Evolutionary conservation across 2,797 vertebrate genomes (phyloP), one percentile per base, ranked within the genome.

Genomic region (Cirrhinus molitorella): DNA sequence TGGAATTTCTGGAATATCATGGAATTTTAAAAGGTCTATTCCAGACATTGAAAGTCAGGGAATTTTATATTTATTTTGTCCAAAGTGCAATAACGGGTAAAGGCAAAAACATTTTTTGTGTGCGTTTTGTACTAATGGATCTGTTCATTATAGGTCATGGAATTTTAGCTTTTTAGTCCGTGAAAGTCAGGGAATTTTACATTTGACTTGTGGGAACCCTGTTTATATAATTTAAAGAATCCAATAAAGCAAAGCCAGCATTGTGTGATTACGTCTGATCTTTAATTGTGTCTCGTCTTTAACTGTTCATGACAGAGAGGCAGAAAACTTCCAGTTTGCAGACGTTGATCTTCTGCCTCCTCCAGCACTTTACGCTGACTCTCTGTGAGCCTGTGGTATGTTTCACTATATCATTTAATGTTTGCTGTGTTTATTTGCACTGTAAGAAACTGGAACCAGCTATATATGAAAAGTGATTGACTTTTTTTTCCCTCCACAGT

Each of bases 331-430:
- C 9, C 93, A 94, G 89, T 93, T 94, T 85, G 85, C 91, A 14
- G 93, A 93, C 66, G 5, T 94, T 83, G 93, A 90, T 47, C 78
- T 94, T 12, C 91, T 95, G 68, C 94, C 94, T 75, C 95, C 94
- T 28, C 94, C 94, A 6, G 91, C 89, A 0, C 91, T 94, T 0
- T 95, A 94, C 0, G 94, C 95, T 1, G 94, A 95, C 88, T 40
- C 55, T 67, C 83, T 88, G 76, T 94, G 88, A 94, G 65, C 49
- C 21, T 34, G 12, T 12, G 53, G 81, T 71, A 21, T 19, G 73
- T 34, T 31, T 28, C 8, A 19, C 5, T 6, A 3, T 23, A 8
- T 67, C 1, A 0, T n/a, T 0, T 67, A 9, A 43, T 43, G 65
- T 40, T n/a, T 67, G 11, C n/a, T n/a, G n/a, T n/a, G n/a, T n/a